Base-by-base conservation (phyloP, 2,888 invertebrate species). In the Tigriopus californicus region DNA sequence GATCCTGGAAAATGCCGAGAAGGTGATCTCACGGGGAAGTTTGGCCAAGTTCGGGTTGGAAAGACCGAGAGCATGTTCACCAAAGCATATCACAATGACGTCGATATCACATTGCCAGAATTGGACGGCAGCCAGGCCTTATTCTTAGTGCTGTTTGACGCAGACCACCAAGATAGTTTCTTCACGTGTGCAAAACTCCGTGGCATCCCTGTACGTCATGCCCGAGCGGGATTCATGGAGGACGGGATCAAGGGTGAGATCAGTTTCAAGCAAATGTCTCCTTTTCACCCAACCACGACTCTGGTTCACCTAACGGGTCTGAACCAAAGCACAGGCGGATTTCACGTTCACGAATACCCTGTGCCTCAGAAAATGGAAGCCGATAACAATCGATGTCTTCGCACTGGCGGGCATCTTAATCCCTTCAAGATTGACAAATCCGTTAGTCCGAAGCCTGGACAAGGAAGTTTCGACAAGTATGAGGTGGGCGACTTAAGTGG, bases 401-500 rank as follows among this genome's bases (percentile, higher is more conserved):
- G 79, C 44, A 82, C 84, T 0, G 85, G 84, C 10, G 75, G 74
- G 1, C 73, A 87, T 46, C 89, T 80, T 68, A 88, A 92, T 73
- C 92, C 92, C 0, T 76, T 71, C 61, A 66, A 67, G 56, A 70
- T 71, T 12, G 65, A 68, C 58, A 63, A 67, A 11, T 67, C 65
- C 10, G 80, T 81, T 20, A 67, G 65, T 51, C 67, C 68, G 2
- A 63, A 63, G 24, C 65, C 70, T 1, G 70, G 67, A 2, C 77
- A 79, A 65, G 87, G 85, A 41, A 85, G 87, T 0, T 87, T 87
- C 69, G 90, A 94, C 70, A 85, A 86, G 70, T 94, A 91, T 67
- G 81, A 88, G 1, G 74, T 90, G 2, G 94, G 94, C 0, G 91
- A 92, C 68, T 72, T 94, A 12, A 82, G 86, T 58, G 90, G 90